Evolutionary conservation across 2,888 invertebrate genomes (phyloP).

Genomic region (Cetonia aurata): DNA sequence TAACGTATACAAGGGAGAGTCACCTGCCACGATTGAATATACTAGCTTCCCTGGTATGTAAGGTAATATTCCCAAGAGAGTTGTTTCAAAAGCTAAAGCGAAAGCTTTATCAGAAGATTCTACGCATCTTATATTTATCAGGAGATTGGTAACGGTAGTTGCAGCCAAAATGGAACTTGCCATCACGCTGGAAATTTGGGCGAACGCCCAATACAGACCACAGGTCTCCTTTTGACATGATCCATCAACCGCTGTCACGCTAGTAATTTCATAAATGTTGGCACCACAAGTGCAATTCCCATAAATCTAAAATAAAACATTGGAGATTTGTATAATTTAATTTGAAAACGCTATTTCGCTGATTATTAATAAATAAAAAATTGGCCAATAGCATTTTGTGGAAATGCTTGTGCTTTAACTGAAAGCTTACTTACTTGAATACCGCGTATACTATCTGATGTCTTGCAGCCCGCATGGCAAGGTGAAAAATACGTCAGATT

Average conservation of each 20-base stretch:
- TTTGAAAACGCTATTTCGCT: too few relatives aligned
- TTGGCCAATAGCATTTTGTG: too few relatives aligned
- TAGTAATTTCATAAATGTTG: slow-evolving; percentile 54
- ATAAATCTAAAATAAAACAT: slow-evolving; percentile 63
- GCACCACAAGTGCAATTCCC: slow-evolving; percentile 69
- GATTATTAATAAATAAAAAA: too few relatives aligned
- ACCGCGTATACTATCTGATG: slow-evolving; percentile 64
- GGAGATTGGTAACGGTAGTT: slow-evolving; percentile 67
- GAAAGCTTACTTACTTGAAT: slow-evolving; percentile 58
- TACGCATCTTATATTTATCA: slow-evolving; percentile 71
- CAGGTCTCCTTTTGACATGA: slow-evolving; percentile 70
- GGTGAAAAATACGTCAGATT: slow-evolving; percentile 76
- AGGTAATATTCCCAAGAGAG: slow-evolving; percentile 70
- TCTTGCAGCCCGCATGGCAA: slow-evolving; percentile 78
- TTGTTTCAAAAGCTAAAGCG: slow-evolving; percentile 71
- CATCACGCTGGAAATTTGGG: slow-evolving; percentile 58
- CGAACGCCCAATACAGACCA: slow-evolving; percentile 68
- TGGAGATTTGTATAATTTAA: not conserved
- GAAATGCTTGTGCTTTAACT: not conserved
- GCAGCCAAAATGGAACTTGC: slow-evolving; percentile 61
- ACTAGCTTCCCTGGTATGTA: slow-evolving; percentile 75
- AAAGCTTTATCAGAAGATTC: slow-evolving; percentile 73
- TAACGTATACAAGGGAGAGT: not conserved
- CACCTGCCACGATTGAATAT: slow-evolving; percentile 73
- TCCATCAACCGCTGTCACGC: slow-evolving; percentile 67